Evolutionary conservation across 2,797 vertebrate species (phyloP).

Genomic region (Acridotheres tristis): DNA sequence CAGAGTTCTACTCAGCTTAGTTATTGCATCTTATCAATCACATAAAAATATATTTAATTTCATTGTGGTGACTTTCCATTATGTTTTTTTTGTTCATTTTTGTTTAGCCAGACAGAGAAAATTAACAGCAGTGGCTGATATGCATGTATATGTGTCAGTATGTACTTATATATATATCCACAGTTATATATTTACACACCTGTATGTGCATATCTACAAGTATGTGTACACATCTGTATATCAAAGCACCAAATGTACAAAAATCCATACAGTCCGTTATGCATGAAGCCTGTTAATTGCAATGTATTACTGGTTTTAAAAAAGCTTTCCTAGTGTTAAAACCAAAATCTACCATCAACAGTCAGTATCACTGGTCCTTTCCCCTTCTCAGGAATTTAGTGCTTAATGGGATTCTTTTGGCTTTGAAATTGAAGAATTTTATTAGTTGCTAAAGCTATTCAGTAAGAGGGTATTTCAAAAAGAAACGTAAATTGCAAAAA

Average conservation of each 20-base stretch:
- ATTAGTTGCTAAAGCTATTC: conserved; percentile 49
- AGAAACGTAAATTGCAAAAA: conserved; percentile 42
- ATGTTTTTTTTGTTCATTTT: not conserved
- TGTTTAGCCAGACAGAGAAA: not conserved
- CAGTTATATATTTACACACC: not conserved
- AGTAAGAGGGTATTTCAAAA: conserved; percentile 41
- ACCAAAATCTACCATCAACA: not conserved
- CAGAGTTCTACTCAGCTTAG: not conserved
- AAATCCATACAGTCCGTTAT: not conserved
- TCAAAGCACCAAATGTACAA: not conserved
- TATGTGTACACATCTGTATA: not conserved
- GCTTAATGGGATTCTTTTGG: conserved; percentile 33
- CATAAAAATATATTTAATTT: not conserved
- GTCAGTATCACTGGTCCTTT: not conserved
- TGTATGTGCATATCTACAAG: not conserved
- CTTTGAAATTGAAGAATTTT: conserved; percentile 55
- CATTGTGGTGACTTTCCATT: not conserved
- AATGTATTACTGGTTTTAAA: not conserved
- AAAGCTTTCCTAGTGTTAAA: not conserved
- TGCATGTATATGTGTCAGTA: not conserved
- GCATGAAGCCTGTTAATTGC: not conserved
- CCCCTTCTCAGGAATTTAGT: not conserved
- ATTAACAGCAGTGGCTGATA: not conserved
- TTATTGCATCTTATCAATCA: not conserved
- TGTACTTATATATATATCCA: not conserved